Percentiles rank a stretch among this genome's conserved stretches.
Conservation (phyloP, 2,113 vertebrate species). For the Leptocoma aspasia region DNA sequence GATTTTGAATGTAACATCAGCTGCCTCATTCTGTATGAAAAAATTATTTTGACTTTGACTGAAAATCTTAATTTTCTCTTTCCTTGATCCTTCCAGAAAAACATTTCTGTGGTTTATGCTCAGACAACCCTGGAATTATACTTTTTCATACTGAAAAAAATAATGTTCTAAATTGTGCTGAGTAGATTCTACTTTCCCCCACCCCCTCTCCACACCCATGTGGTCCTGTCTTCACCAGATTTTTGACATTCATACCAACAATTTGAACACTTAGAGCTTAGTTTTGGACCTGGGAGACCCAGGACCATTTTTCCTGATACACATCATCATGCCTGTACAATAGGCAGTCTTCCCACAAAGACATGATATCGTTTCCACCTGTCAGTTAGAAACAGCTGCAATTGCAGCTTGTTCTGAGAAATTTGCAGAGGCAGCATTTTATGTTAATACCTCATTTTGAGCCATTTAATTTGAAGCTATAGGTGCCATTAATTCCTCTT, state of each 20-base stretch:
- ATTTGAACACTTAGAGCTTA: neutral
- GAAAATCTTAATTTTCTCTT: neutral
- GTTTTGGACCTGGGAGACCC: neutral
- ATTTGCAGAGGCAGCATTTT: neutral
- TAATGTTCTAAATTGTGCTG: neutral
- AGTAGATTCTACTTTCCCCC: neutral
- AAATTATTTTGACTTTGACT: neutral
- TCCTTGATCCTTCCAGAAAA: neutral
- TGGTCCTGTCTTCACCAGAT: neutral
- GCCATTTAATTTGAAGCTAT: neutral
- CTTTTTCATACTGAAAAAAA: neutral
- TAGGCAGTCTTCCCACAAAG: neutral
- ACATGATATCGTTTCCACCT: neutral
- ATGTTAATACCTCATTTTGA: conserved; percentile 16
- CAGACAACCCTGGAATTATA: neutral
- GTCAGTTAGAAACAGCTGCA: neutral
- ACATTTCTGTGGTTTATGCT: neutral
- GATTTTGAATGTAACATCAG: neutral
- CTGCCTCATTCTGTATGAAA: neutral
- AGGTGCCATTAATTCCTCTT: conserved; percentile 21
- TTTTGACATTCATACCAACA: neutral
- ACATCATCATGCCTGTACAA: neutral
- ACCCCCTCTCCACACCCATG: fast-evolving
- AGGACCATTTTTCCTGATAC: neutral
- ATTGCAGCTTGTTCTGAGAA: neutral